A percentile compares a stretch with the other conserved stretches of the same genome.
phyloP scores from a whole-genome alignment of 2,797 vertebrate genomes.

The Xiphophorus birchmanni region DNA sequence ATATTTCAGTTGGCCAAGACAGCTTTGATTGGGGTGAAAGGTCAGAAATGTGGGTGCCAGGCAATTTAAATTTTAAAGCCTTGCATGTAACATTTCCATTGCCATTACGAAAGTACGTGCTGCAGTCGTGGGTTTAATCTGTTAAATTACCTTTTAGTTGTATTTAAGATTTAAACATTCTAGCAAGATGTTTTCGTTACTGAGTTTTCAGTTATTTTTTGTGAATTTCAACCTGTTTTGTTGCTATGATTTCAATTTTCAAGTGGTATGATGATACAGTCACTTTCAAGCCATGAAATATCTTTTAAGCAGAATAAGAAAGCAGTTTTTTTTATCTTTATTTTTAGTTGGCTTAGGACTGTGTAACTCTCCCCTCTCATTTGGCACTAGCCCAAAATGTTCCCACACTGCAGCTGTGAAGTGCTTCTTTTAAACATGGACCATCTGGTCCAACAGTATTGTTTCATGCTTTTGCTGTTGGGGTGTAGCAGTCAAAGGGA shows the following conservation, averaged over 20 bases:
- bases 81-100: neutral
- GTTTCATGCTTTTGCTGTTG: slow-evolving; percentile 5
- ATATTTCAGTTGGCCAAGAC: slow-evolving; percentile 32
- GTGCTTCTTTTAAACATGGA: slow-evolving; percentile 8
- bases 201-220: neutral
- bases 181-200: neutral
- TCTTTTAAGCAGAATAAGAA: neutral
- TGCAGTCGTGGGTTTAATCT: neutral
- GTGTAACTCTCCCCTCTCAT: slow-evolving; percentile 12
- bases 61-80: slow-evolving; percentile 9
- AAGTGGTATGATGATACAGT: neutral
- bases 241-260: neutral
- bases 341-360: slow-evolving; percentile 9
- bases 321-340: neutral
- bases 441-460: slow-evolving; percentile 12
- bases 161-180: neutral
- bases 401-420: slow-evolving; percentile 28
- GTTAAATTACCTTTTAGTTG: neutral
- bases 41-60: neutral
- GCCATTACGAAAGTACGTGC: neutral
- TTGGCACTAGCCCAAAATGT: slow-evolving; percentile 24
- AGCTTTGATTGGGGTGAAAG: slow-evolving; percentile 11
- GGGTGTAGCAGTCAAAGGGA: neutral
- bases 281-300: neutral
- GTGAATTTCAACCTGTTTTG: neutral